Evolutionary conservation across 2,797 vertebrate species (phyloP).

Genomic region (Gallinago stenura): DNA sequence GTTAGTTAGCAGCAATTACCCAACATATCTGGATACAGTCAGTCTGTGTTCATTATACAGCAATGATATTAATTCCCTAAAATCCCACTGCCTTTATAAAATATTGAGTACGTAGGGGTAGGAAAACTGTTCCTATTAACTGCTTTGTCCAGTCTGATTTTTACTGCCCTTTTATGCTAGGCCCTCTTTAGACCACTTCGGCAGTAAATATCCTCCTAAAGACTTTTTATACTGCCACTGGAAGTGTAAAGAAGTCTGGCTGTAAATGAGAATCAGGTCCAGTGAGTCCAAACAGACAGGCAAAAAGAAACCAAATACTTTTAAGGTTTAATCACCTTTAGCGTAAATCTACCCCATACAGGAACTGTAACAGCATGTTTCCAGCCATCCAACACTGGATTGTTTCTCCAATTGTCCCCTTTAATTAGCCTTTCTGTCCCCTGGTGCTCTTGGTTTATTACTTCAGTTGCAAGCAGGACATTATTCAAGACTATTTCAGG

Average conservation of each 20-base stretch:
- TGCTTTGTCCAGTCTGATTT: conserved; percentile 15
- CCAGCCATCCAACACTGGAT: conserved; percentile 4
- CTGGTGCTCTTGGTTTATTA: conserved; percentile 59
- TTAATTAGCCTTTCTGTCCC: conserved; percentile 57
- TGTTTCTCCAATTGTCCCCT: conserved; percentile 51
- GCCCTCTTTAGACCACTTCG: background rate
- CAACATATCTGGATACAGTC: background rate
- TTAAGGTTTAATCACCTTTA: conserved; percentile 36
- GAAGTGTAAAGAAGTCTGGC: conserved; percentile 20
- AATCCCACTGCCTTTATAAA: conserved; percentile 28
- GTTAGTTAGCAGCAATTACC: background rate
- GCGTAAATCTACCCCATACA: conserved; percentile 6
- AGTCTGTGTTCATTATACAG: background rate
- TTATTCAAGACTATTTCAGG: conserved; percentile 52
- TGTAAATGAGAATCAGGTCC: conserved; percentile 15
- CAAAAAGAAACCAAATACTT: conserved; percentile 18
- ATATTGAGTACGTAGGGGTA: background rate
- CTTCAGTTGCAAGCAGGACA: conserved; percentile 56
- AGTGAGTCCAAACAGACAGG: background rate
- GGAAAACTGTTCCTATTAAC: conserved; percentile 22
- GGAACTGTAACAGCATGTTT: conserved; percentile 20
- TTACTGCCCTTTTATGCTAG: conserved; percentile 26
- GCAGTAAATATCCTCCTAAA: conserved; percentile 27
- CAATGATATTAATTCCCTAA: background rate
- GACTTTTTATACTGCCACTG: background rate